Evolutionary conservation across 2,888 invertebrate species (phyloP), one percentile per base, ranked within the genome.

Genomic region (Sinotaia quadrata): DNA sequence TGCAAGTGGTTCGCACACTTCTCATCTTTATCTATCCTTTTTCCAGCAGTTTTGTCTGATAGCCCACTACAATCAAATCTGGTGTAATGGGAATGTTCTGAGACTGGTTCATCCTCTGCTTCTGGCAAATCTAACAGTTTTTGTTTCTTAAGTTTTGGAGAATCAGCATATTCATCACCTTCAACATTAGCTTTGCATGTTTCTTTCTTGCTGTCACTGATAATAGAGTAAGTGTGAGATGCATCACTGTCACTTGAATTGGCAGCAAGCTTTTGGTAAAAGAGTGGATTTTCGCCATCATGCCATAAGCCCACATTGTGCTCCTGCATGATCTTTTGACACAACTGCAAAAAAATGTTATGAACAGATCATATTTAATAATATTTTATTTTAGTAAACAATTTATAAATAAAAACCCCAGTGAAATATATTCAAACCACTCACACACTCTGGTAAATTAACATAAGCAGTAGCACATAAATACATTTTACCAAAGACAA

Each of bases 231-330:
- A 27, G n/a, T 21, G 47, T 33, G 5, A 31, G 37, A 34, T n/a
- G 2, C 34, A 18, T 47, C 8, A 2, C 24, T 47, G 12, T 7
- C 41, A 41, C 18, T 18, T 67, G 69, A 73, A 12, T 73, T 60
- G 59, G 75, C 75, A 18, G 69, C 68, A 37, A 80, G 58, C 33
- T 73, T 71, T 33, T 75, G 62, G 0, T 68, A 33, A 66, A 72
- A 84, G 15, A 75, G 37, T n/a, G 80, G 80, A 65, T 82, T 82
- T 31, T 77, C 73, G 65, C 81, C 96, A 93, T 33, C 95, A 95
- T 61, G 59, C 81, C 83, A 97, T 88, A 95, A 95, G 88, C 96
- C 96, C 0, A 95, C 95, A 85, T 96, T 97, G 89, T 97, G 97
- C 79, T 95, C 95, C 77, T 94, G 93, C 81, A 96, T 95, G 72